Evolutionary conservation across 2,113 vertebrate genomes (phyloP).

Genomic region (Centrocercus urophasianus): DNA sequence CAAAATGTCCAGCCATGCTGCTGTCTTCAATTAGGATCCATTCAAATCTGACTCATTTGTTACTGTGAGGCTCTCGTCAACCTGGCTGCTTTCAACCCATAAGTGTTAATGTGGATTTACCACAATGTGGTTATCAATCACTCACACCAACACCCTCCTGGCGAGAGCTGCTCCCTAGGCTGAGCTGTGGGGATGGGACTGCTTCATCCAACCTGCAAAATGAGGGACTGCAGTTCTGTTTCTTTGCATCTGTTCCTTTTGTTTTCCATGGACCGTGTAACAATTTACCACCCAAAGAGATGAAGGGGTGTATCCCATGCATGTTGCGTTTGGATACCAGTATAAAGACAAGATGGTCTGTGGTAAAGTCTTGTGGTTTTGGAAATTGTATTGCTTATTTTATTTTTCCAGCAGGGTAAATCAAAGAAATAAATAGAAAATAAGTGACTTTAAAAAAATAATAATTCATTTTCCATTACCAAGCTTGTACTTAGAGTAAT

Average conservation of each 20-base stretch:
- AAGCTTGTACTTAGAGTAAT: slow-evolving; percentile 32
- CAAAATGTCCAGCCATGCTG: slow-evolving; percentile 15
- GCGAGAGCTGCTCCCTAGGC: neutral
- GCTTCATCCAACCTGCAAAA: slow-evolving; percentile 49
- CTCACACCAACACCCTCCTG: slow-evolving; percentile 13
- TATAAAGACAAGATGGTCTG: slow-evolving; percentile 63
- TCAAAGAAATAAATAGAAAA: slow-evolving; percentile 67
- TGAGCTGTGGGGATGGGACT: neutral
- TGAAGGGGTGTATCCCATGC: slow-evolving; percentile 63
- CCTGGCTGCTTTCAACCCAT: slow-evolving; percentile 12
- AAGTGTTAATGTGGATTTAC: slow-evolving; percentile 40
- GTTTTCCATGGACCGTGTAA: slow-evolving; percentile 59
- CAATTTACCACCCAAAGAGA: slow-evolving; percentile 78
- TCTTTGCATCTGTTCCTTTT: slow-evolving; percentile 68
- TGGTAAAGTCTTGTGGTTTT: slow-evolving; percentile 72
- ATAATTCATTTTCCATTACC: slow-evolving; percentile 61
- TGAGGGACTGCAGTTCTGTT: neutral
- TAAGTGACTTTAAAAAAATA: neutral
- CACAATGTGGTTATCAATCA: neutral
- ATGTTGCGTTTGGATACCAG: slow-evolving; percentile 61
- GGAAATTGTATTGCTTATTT: slow-evolving; percentile 64
- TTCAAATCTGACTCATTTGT: slow-evolving; percentile 29
- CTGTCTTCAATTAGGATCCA: slow-evolving; percentile 56
- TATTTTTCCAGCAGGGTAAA: slow-evolving; percentile 66
- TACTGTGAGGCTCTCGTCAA: slow-evolving; percentile 47